Evolutionary conservation across 2,888 invertebrate genomes (phyloP), one percentile per base, ranked within the genome.

Genomic region (Pristionchus fissidentatus): DNA sequence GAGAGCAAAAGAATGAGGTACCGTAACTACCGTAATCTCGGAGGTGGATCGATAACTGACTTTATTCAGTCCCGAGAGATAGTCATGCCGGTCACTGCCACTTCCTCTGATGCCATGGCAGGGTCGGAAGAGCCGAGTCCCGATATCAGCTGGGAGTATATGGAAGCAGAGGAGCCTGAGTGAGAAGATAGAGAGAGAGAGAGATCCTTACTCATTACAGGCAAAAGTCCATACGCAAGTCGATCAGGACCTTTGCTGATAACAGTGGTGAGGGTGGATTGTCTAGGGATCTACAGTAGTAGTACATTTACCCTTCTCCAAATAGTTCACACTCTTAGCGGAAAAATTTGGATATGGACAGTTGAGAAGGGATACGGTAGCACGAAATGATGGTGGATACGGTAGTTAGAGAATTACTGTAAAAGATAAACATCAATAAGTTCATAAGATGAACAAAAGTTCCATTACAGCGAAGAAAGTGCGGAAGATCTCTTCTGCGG

Each of bases 241-340:
- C n/a, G n/a, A 70, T 70, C 22, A 70, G 43, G 70, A 13, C 38
- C 19, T 41, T 70, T 10, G 70, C 32, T 4, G 70, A 70, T n/a
- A 70, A 70, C 26, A 70, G 70, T 41, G 70, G 70, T 70, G 41
- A 41, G 43, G n/a, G n/a, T n/a, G n/a, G n/a, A n/a, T n/a, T n/a
- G n/a, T n/a, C n/a, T n/a, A n/a, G n/a, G n/a, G n/a, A n/a, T n/a
- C n/a, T n/a, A n/a, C n/a, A n/a, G n/a, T n/a, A n/a, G n/a, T n/a
- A n/a, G n/a, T n/a, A n/a, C n/a, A n/a, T n/a, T n/a, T n/a, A n/a
- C n/a, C n/a, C n/a, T n/a, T n/a, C n/a, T n/a, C n/a, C n/a, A n/a
- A n/a, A n/a, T n/a, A n/a, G n/a, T n/a, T n/a, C n/a, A n/a, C n/a
- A n/a, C n/a, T n/a, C n/a, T n/a, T n/a, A n/a, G n/a, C n/a, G n/a